Evolutionary conservation across 2,113 vertebrate species (phyloP), one percentile per base, ranked within the genome.

Genomic region (Clarias macrocephalus): DNA sequence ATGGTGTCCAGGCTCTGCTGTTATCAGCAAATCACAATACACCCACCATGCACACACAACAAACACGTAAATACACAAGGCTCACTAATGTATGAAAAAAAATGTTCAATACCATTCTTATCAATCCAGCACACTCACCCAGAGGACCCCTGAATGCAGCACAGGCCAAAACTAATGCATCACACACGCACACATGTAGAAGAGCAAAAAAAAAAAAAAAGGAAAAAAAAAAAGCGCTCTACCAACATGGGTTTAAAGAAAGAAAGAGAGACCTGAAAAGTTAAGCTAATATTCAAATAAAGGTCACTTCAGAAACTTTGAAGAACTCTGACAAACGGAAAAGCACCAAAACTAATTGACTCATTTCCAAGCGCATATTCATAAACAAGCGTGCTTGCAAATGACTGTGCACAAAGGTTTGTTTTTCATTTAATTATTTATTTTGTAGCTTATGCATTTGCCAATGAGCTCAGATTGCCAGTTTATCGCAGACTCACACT

Each of bases 121-220:
- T 95, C 95, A 95, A 90, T 84, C 85, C 90, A 77, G 85, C 91
- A 93, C 94, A 96, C 94, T 93, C 86, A 89, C 92, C 92, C 92
- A 90, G 89, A 92, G 92, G 91, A 92, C 92, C 90, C 89, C 90
- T 92, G 93, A 91, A 91, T 89, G 89, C 84, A 87, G 30, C 88
- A 86, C 90, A 81, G 59, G 75, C 86, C 91, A 92, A 89, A 95
- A 93, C 94, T 92, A 95, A 93, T 88, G 83, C 80, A 86, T 86
- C 85, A 89, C 28, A 79, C 30, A 82, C 59, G 85, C 7, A 63
- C 56, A 85, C 21, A 62, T 62, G 37, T 56, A 88, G 57, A 62
- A 63, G 28, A 33, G 59, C 72, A 42, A 75, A 68, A 75, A 48
- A 42, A 10, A 75, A 23, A 25, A 37, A 63, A 54, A 16, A 75